Conservation (phyloP, 1,140 invertebrate genomes). For the Scaptomyza hsui region DNA sequence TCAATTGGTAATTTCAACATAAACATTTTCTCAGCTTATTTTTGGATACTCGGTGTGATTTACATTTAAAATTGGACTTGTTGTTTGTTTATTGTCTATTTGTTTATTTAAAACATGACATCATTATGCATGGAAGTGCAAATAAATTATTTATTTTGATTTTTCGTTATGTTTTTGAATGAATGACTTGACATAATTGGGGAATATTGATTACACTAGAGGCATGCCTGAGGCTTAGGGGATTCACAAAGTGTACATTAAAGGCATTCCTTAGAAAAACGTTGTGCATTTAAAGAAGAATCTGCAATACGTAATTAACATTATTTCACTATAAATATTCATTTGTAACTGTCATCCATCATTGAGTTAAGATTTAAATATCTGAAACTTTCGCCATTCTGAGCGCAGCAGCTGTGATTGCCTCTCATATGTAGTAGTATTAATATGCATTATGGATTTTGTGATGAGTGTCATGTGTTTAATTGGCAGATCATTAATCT, state of each 20-base stretch:
- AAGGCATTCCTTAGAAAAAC: too few relatives aligned
- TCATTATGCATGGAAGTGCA: conserved; percentile 17
- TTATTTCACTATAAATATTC: conserved; percentile 28
- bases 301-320: conserved; percentile 8
- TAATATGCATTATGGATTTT: conserved; percentile 55
- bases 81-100: neutral
- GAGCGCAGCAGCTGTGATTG: conserved; percentile 2
- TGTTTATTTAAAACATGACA: conserved; percentile 20
- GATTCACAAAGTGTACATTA: neutral
- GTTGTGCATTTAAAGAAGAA: neutral
- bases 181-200: neutral
- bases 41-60: neutral
- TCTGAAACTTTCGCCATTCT: conserved; percentile 28
- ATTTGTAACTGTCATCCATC: conserved; percentile 27
- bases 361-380: conserved; percentile 11
- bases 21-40: conserved; percentile 10
- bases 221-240: neutral
- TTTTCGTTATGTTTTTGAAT: neutral
- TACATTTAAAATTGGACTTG: conserved; percentile 11
- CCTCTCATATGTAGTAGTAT: neutral
- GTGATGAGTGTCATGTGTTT: conserved; percentile 52
- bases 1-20: neutral
- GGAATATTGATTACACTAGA: neutral
- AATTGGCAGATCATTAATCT: conserved; percentile 73
- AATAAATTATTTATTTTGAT: conserved; percentile 3